Percentiles rank a stretch among this genome's conserved stretches.
These are phyloP conservation scores for Capreolus pygargus DNA, from an alignment of 2,113 vertebrate species.

Conservation along the genomic window DNA sequence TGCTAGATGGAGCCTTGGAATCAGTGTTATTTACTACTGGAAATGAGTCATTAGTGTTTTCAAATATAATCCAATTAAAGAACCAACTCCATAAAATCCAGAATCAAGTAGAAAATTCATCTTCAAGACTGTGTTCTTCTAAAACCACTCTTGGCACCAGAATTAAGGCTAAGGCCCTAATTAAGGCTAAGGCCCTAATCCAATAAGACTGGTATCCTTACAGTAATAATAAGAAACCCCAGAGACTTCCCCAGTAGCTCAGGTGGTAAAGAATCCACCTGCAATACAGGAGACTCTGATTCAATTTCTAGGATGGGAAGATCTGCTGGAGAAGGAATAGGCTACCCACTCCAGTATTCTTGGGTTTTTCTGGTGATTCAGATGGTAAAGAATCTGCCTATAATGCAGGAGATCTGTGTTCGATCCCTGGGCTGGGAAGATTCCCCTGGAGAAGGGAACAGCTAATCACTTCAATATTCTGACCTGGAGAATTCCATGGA, in stretches of 20 bases:
- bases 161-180: background rate
- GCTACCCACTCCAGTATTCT: background rate
- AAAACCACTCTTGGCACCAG: background rate
- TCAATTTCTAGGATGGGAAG: background rate
- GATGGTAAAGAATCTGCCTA: background rate
- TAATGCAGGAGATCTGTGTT: background rate
- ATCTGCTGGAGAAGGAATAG: background rate
- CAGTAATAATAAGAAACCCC: background rate
- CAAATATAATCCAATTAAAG: background rate
- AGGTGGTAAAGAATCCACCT: background rate
- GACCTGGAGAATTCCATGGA: background rate
- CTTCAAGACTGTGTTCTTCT: background rate
- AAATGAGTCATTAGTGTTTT: background rate
- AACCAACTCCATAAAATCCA: background rate
- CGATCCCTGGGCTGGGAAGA: background rate
- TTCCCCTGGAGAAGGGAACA: background rate
- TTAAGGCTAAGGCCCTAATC: background rate
- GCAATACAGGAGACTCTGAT: background rate
- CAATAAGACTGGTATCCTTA: background rate
- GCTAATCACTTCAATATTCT: background rate
- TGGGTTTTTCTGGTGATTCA: background rate
- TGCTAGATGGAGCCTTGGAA: background rate
- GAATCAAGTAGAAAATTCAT: background rate
- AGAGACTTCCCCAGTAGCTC: background rate
- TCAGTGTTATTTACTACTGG: background rate